Percentiles rank a stretch among this genome's conserved stretches.
Evolutionary conservation across 2,888 invertebrate genomes (phyloP).

Genomic region (Phyllotreta cruciferae): DNA sequence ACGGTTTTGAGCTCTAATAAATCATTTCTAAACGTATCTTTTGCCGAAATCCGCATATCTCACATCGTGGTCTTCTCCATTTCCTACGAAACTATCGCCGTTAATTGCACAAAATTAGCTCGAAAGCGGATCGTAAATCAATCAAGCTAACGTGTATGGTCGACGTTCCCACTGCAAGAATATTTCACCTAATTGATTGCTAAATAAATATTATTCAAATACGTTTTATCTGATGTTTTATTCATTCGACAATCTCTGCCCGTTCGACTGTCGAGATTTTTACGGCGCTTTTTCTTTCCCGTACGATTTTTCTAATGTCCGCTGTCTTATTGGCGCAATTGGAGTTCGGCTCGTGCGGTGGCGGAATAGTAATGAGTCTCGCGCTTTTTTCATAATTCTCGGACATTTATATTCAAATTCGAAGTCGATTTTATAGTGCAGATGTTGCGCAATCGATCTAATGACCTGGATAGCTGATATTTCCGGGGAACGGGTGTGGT

Average conservation of each 20-base stretch:
- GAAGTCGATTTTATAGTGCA: constrained; percentile 2
- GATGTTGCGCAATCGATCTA: constrained; percentile 4
- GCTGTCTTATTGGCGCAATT: constrained; percentile 6
- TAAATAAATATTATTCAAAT: constrained; percentile 21
- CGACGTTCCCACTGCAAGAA: constrained; percentile 15
- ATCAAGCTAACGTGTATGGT: constrained; percentile 7
- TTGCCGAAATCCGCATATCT: too few species aligned
- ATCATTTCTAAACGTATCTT: too few species aligned
- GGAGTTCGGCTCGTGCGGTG: constrained; percentile 3
- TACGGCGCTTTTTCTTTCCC: constrained; percentile 1
- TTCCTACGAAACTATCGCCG: too few species aligned
- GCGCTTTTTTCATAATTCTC: background rate
- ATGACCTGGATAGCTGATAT: constrained; percentile 3
- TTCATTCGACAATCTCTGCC: constrained; percentile 18
- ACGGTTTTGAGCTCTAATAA: too few species aligned
- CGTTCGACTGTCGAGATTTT: constrained; percentile 6
- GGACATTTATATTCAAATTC: constrained; percentile 9
- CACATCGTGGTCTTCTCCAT: too few species aligned
- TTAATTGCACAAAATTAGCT: too few species aligned
- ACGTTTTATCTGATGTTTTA: constrained; percentile 23
- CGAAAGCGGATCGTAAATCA: background rate
- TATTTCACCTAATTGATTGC: constrained; percentile 20
- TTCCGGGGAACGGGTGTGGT: constrained; percentile 11
- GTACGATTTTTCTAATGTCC: constrained; percentile 9
- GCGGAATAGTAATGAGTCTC: constrained; percentile 9